Conservation (phyloP, 2,797 vertebrate genomes). For the Oreonectes daqikongensis region DNA sequence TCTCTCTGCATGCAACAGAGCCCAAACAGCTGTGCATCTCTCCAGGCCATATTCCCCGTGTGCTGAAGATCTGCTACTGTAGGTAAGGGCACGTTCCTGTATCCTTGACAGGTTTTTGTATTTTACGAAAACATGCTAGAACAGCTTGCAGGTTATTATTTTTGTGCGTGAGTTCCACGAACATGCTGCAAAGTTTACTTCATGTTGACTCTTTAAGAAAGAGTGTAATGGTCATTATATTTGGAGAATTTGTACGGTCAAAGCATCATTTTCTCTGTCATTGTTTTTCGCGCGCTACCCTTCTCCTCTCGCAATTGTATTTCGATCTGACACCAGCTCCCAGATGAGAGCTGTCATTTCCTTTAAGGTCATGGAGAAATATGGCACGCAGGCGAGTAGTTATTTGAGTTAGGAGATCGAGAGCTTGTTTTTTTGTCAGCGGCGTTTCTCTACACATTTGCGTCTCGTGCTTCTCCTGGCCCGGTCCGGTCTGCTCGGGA, state of each 20-base stretch:
- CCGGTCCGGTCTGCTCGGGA: slow-evolving; percentile 33
- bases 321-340: slow-evolving; percentile 52
- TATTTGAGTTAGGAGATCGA: slow-evolving; percentile 42
- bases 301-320: slow-evolving; percentile 41
- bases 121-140: too few relatives aligned
- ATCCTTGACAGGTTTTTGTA: slow-evolving; percentile 44
- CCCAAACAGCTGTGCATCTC: slow-evolving; percentile 31
- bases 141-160: too few relatives aligned
- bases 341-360: slow-evolving; percentile 53
- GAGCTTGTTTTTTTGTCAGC: slow-evolving; percentile 36
- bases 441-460: slow-evolving; percentile 23
- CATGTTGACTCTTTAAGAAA: background rate
- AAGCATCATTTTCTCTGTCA: slow-evolving; percentile 58
- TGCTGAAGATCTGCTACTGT: slow-evolving; percentile 24
- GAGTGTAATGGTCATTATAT: slow-evolving; percentile 35
- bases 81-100: slow-evolving; percentile 19
- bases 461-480: slow-evolving; percentile 28
- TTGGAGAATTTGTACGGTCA: slow-evolving; percentile 17
- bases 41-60: slow-evolving; percentile 10
- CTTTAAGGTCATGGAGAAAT: slow-evolving; percentile 57
- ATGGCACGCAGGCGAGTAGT: slow-evolving; percentile 44
- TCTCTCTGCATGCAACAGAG: slow-evolving; percentile 22
- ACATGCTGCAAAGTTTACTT: background rate
- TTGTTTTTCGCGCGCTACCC: background rate
- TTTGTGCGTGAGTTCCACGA: too few relatives aligned